phyloP scores from a whole-genome alignment of 2,113 vertebrate species.

The Chaetops frenatus region DNA sequence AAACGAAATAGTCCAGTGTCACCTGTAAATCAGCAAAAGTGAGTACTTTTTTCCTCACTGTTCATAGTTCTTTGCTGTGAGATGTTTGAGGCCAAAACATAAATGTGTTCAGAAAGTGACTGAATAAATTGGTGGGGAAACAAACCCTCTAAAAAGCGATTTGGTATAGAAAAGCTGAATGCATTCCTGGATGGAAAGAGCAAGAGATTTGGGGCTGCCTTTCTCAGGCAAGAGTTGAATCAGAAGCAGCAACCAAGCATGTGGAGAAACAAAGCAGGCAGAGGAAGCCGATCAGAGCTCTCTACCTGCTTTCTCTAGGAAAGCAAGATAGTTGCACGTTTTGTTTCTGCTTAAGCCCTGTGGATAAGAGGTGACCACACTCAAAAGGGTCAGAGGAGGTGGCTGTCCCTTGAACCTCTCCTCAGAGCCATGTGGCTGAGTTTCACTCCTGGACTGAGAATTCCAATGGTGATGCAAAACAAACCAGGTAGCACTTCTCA shows the following conservation, averaged over 20 bases:
- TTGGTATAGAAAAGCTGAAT: accelerated
- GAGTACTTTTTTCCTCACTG: background rate
- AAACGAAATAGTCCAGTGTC: background rate
- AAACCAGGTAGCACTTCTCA: background rate
- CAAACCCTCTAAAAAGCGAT: background rate
- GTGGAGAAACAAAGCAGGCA: background rate
- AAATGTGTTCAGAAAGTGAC: background rate
- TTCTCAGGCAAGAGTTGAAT: background rate
- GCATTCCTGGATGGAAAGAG: background rate
- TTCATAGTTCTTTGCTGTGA: background rate
- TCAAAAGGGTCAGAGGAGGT: accelerated
- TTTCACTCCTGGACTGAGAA: background rate
- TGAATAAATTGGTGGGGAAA: background rate
- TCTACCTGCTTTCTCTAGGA: background rate
- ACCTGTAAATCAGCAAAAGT: background rate
- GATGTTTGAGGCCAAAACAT: background rate
- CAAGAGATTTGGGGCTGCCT: background rate
- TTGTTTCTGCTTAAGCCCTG: background rate
- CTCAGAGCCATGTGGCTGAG: background rate
- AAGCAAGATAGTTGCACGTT: background rate
- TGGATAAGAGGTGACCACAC: background rate
- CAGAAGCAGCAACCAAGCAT: background rate
- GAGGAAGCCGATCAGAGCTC: background rate
- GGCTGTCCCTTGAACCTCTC: background rate
- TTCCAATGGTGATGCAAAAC: background rate